These are phyloP conservation scores for Drosophila paramelanica DNA, from an alignment of 2,888 invertebrate species.

Conservation along the genomic window DNA sequence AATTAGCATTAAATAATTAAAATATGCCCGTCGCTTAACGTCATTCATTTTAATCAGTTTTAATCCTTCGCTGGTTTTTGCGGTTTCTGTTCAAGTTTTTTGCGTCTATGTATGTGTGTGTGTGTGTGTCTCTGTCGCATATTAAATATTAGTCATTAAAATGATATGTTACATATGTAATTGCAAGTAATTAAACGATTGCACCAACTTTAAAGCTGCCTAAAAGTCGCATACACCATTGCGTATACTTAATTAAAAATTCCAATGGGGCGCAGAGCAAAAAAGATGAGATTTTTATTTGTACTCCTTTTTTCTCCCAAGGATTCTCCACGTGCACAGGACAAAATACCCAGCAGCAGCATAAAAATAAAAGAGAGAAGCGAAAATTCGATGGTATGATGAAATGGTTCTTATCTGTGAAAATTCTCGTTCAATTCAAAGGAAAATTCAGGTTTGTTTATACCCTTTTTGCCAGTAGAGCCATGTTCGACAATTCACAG, in stretches of 20 bases:
- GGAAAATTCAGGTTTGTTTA: neutral
- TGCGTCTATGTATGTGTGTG: neutral
- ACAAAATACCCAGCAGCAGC: neutral
- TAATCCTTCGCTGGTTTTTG: constrained; percentile 67
- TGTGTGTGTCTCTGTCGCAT: constrained; percentile 30
- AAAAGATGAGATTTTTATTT: constrained; percentile 1
- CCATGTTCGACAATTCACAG: too few relatives aligned
- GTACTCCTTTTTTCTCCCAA: too few relatives aligned
- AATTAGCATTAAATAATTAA: constrained; percentile 81
- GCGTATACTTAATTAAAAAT: constrained; percentile 19
- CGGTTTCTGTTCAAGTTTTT: constrained; percentile 32
- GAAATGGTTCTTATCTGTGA: neutral
- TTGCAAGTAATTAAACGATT: constrained; percentile 48
- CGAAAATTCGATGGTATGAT: neutral
- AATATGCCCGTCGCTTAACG: constrained; percentile 77
- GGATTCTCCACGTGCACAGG: too few relatives aligned
- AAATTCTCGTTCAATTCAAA: neutral
- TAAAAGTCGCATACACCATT: neutral
- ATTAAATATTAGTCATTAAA: constrained; percentile 69
- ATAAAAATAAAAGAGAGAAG: neutral
- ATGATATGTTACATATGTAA: constrained; percentile 52
- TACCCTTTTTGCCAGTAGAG: too few relatives aligned
- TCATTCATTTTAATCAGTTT: constrained; percentile 79
- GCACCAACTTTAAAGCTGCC: constrained; percentile 18
- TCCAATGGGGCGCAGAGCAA: neutral